Conservation (phyloP, 2,797 vertebrate species). For the Sebastes hubbsi region DNA sequence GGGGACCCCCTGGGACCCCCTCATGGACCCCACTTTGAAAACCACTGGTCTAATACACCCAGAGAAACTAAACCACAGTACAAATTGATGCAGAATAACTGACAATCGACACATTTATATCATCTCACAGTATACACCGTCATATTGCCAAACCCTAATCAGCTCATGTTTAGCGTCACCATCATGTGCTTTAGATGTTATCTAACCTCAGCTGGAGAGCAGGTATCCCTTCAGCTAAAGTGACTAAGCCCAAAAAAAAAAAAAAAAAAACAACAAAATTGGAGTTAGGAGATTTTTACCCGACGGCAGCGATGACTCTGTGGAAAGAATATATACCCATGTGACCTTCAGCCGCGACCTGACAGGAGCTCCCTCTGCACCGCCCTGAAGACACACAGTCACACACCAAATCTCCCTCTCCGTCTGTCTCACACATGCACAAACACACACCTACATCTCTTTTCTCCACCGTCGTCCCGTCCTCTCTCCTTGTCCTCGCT, state of each 20-base stretch:
- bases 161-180: background rate
- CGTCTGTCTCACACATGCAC: background rate
- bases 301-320: slow-evolving; percentile 2
- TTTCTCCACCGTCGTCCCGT: background rate
- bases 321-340: slow-evolving; percentile 51
- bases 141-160: background rate
- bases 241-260: background rate
- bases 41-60: background rate
- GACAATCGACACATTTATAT: background rate
- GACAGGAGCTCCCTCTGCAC: slow-evolving; percentile 35
- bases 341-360: slow-evolving; percentile 69
- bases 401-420: background rate
- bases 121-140: background rate
- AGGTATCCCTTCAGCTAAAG: background rate
- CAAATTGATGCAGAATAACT: background rate
- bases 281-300: slow-evolving; percentile 7
- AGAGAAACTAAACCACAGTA: background rate
- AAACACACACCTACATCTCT: background rate
- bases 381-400: slow-evolving; percentile 25
- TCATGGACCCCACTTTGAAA: no score
- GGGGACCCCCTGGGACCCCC: no score
- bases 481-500: slow-evolving; percentile 4
- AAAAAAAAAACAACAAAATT: background rate
- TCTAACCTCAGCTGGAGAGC: background rate
- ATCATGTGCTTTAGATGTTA: background rate